Evolutionary conservation across 2,797 vertebrate species (phyloP).

Genomic region (Pogonophryne albipinna): DNA sequence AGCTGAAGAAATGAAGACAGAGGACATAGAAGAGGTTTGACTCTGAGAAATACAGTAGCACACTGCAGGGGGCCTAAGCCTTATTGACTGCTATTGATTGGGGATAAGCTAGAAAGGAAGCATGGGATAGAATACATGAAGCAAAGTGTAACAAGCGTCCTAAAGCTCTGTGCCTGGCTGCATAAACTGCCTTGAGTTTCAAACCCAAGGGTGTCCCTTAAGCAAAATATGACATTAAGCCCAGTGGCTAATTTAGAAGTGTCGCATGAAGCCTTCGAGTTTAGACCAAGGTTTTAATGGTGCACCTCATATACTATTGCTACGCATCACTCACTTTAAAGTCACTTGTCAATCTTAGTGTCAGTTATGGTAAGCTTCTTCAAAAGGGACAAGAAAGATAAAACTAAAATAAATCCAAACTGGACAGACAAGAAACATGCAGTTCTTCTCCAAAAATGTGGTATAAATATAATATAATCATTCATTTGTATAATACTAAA

Average conservation of each 20-base stretch:
- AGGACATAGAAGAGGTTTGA: slow-evolving; percentile 45
- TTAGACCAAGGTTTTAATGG: neutral
- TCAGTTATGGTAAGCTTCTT: neutral
- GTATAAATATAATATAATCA: too few species aligned
- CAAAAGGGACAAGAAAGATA: too few species aligned
- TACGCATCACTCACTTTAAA: neutral
- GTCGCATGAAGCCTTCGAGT: neutral
- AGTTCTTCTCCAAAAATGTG: too few species aligned
- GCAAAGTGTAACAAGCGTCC: slow-evolving; percentile 13
- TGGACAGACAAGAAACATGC: too few species aligned
- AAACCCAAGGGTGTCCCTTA: neutral
- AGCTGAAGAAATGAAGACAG: slow-evolving; percentile 24
- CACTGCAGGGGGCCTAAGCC: slow-evolving; percentile 40
- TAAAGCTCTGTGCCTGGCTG: slow-evolving; percentile 13
- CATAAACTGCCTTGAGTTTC: neutral
- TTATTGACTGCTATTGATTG: slow-evolving; percentile 50
- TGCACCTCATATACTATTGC: neutral
- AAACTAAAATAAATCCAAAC: neutral
- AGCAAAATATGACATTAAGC: neutral
- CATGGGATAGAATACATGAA: slow-evolving; percentile 19
- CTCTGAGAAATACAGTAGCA: slow-evolving; percentile 51
- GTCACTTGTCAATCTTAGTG: neutral
- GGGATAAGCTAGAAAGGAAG: slow-evolving; percentile 27
- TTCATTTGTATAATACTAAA: too few species aligned
- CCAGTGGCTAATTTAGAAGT: neutral